Base-by-base conservation (phyloP, 2,113 vertebrate species). In the Pandion haliaetus region DNA sequence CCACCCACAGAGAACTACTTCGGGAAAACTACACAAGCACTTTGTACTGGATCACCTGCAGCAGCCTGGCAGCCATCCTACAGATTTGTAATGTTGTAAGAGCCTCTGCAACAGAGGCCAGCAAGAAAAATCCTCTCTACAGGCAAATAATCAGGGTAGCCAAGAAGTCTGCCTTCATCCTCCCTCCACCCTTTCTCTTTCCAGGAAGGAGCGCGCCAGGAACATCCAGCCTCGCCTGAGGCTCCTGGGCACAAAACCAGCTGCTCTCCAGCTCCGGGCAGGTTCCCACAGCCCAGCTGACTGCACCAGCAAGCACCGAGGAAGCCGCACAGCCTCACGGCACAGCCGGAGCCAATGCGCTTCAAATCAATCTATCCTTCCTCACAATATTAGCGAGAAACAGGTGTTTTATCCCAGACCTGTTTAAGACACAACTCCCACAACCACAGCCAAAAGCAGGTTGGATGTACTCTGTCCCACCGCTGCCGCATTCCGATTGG, bases 121-220 rank as follows among this genome's bases (percentile, higher is more conserved):
- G 72, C 62, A 66, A 73, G 69, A 63, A 81, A 40, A 86, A 47
- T 11, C 76, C 40, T 55, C 54, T 73, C 47, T 21, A 21, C 17
- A 67, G 58, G 32, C 32, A 78, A 54, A 45, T 10, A 45, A 61
- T 2, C 17, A 36, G 17, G 16, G 12, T 7, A 40, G 24, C 50
- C 44, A 36, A 42, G 26, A 55, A 59, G 24, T 29, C 23, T 17
- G 12, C 17, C 50, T 29, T 32, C 8, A 0, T 42, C 45, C 26
- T 52, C 63, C 23, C 52, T 77, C 36, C n/a, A 10, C 2, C 40
- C 10, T 29, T 4, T 17, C 3, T 62, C 59, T 3, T 24, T 26
- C 58, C 25, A 55, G 67, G 66, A 36, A 28, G 3, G 4, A 8
- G 13, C 16, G 1, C 0, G 0, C 20, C 5, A 44, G 38, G 58